Evolutionary conservation across 2,797 vertebrate species (phyloP).

Genomic region (Macrochelys suwanniensis): DNA sequence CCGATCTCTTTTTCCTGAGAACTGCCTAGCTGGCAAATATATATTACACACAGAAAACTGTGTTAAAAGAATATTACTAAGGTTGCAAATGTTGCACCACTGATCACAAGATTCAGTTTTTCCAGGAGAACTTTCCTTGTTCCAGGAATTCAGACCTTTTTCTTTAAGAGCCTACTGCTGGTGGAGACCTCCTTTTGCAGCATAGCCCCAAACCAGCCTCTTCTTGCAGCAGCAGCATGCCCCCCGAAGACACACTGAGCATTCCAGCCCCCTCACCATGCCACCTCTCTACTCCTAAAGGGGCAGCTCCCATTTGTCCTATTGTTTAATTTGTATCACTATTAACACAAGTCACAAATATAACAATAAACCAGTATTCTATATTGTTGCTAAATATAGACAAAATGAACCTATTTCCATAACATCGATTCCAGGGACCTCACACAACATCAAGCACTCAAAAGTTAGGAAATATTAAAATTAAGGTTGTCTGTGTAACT

Average conservation of each 20-base stretch:
- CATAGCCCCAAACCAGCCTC: not conserved
- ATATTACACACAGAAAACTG: not conserved
- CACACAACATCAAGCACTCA: not conserved
- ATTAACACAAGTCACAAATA: not conserved
- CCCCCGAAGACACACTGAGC: not conserved
- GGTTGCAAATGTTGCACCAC: not conserved
- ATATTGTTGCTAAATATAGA: not conserved
- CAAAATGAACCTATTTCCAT: not conserved
- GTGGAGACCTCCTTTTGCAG: not conserved
- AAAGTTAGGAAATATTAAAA: not conserved
- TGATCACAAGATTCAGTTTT: not conserved
- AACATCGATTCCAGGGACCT: not conserved
- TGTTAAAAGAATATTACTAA: not conserved
- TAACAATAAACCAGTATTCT: not conserved
- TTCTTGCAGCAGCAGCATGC: not conserved
- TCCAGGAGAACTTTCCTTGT: not conserved
- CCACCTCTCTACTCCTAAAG: not conserved
- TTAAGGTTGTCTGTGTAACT: not conserved
- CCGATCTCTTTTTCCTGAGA: not conserved
- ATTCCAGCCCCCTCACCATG: not conserved
- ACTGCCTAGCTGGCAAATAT: not conserved
- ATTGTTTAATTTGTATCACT: not conserved
- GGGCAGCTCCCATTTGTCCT: not conserved
- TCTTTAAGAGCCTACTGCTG: not conserved
- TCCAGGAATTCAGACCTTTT: not conserved